These are phyloP conservation scores for Globodera ellingtonae DNA, from an alignment of 1,140 invertebrate genomes.

Conservation along the genomic window DNA sequence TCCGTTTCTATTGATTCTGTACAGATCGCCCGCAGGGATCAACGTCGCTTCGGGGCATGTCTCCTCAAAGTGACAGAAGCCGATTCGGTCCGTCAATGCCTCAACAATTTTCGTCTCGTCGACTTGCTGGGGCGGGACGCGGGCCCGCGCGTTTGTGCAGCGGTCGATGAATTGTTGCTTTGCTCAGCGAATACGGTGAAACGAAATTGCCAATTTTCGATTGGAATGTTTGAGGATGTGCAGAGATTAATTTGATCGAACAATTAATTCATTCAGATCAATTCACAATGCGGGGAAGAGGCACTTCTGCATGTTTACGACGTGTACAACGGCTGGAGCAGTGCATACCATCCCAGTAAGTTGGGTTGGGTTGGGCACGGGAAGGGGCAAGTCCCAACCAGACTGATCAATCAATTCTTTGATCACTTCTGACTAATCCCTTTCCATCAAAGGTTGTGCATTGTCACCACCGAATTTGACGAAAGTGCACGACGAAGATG, in stretches of 20 bases:
- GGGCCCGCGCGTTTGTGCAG: conserved; percentile 46
- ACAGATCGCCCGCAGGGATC: conserved; percentile 45
- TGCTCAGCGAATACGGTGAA: conserved; percentile 43
- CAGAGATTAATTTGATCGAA: no score
- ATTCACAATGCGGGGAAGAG: conserved; percentile 53
- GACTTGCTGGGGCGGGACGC: conserved; percentile 50
- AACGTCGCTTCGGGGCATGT: conserved; percentile 45
- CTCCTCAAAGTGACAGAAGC: conserved; percentile 46
- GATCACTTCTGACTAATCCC: background rate
- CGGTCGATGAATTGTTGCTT: conserved; percentile 47
- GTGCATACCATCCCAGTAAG: conserved; percentile 17
- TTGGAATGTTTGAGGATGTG: background rate
- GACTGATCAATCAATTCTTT: background rate
- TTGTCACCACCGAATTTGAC: background rate
- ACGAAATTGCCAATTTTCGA: no score
- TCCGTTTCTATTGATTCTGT: conserved; percentile 13
- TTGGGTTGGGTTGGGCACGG: background rate
- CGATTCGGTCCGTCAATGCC: conserved; percentile 41
- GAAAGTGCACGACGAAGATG: background rate
- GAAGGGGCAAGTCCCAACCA: background rate
- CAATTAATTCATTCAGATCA: background rate
- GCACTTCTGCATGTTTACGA: conserved; percentile 62
- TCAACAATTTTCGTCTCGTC: conserved; percentile 46
- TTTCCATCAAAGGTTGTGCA: background rate
- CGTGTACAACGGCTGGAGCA: conserved; percentile 54